A percentile compares a stretch with the other conserved stretches of the same genome.
Conservation (phyloP, 2,113 vertebrate species). For the Eptatretus burgeri region DNA sequence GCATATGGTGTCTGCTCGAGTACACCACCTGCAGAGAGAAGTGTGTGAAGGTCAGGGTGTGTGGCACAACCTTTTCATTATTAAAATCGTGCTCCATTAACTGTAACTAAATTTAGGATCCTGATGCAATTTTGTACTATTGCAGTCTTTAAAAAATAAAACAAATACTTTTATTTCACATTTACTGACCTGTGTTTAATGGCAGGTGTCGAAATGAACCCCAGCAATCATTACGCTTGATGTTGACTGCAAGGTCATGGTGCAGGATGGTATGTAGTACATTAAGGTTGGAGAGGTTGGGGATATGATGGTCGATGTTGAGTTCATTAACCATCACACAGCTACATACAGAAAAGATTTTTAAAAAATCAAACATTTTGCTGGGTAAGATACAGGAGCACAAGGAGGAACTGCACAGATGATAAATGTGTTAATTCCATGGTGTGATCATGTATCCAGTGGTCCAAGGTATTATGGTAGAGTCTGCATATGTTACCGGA, state of each 20-base stretch:
- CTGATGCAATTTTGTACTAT: too few relatives aligned
- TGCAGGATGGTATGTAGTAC: constrained; percentile 26
- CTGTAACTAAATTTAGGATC: too few relatives aligned
- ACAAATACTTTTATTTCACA: too few relatives aligned
- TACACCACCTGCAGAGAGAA: too few relatives aligned
- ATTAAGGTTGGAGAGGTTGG: constrained; percentile 13
- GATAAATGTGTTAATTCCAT: background rate
- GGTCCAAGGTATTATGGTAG: background rate
- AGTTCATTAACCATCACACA: constrained; percentile 13
- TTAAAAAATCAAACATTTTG: background rate
- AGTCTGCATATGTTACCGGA: constrained; percentile 24
- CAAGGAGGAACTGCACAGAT: background rate
- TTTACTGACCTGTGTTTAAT: constrained; percentile 24
- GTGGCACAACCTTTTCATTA: too few relatives aligned
- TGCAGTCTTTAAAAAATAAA: too few relatives aligned
- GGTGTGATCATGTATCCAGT: background rate
- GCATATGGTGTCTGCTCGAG: constrained; percentile 27
- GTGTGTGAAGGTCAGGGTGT: too few relatives aligned
- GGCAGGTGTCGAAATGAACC: constrained; percentile 50
- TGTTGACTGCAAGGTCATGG: constrained; percentile 44
- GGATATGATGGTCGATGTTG: constrained; percentile 17
- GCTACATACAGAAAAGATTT: background rate
- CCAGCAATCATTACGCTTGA: constrained; percentile 53
- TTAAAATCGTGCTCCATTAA: too few relatives aligned
- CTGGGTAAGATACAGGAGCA: background rate